phyloP scores from a whole-genome alignment of 1,140 invertebrate genomes.

The Papilio glaucus region DNA sequence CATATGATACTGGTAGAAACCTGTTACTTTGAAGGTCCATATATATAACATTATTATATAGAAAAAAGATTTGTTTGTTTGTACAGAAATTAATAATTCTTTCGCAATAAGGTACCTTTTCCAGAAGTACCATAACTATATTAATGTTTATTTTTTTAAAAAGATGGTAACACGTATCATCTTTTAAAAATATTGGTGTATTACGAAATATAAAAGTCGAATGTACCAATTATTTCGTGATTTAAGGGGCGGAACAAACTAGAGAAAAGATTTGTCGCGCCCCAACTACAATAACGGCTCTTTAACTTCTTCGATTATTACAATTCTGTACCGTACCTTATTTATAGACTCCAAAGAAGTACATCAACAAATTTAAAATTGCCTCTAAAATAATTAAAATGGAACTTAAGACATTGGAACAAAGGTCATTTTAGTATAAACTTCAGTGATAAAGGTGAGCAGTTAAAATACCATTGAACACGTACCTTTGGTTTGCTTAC shows the following conservation, averaged over 20 bases:
- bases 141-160: too few species aligned
- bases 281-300: conserved; percentile 57
- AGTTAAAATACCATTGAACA: conserved; percentile 42
- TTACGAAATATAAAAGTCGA: conserved; percentile 41
- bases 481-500: conserved; percentile 57
- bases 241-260: conserved; percentile 67
- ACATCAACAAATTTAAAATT: conserved; percentile 34
- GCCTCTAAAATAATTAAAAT: background rate
- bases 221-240: conserved; percentile 66
- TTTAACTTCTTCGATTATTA: conserved; percentile 70
- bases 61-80: too few species aligned
- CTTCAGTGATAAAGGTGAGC: conserved; percentile 9
- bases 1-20: too few species aligned
- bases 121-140: too few species aligned
- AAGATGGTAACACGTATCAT: too few species aligned
- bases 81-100: too few species aligned
- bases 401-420: background rate
- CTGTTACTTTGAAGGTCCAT: too few species aligned
- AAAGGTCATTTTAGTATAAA: conserved; percentile 41
- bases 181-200: too few species aligned
- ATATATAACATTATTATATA: too few species aligned
- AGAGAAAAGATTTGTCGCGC: conserved; percentile 69
- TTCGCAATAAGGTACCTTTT: too few species aligned
- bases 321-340: conserved; percentile 57
- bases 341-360: conserved; percentile 53